Evolutionary conservation across 1,140 invertebrate genomes (phyloP).

Genomic region (Phocides pigmalion): DNA sequence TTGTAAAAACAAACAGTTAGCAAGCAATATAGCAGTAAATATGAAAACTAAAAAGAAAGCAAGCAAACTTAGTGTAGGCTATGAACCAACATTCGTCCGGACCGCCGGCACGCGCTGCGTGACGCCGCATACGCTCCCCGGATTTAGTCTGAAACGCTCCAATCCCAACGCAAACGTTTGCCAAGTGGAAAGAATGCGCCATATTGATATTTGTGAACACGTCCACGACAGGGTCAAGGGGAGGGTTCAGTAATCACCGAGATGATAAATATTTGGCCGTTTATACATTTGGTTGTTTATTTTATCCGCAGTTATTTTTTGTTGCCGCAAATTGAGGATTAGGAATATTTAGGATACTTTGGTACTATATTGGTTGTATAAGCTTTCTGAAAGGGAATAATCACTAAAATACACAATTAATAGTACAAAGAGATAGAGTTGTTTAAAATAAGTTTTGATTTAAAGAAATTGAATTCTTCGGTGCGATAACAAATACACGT

Average conservation of each 20-base stretch:
- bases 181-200: conserved; percentile 61
- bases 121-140: conserved; percentile 52
- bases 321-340: too few relatives aligned
- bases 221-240: conserved; percentile 30
- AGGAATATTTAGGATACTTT: too few relatives aligned
- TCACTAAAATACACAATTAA: too few relatives aligned
- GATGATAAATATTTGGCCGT: conserved; percentile 27
- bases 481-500: too few relatives aligned
- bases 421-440: too few relatives aligned
- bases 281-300: too few relatives aligned
- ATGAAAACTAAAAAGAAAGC: conserved; percentile 41
- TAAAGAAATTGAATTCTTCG: too few relatives aligned
- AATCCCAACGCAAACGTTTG: conserved; percentile 63
- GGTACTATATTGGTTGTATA: too few relatives aligned
- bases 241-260: conserved; percentile 22
- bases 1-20: too few relatives aligned
- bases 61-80: conserved; percentile 44
- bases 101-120: conserved; percentile 58
- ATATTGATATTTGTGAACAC: conserved; percentile 56
- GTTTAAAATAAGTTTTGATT: too few relatives aligned
- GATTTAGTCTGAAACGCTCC: conserved; percentile 55
- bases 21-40: conserved; percentile 14
- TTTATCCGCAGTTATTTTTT: too few relatives aligned
- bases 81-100: conserved; percentile 51
- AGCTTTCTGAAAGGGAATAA: too few relatives aligned